Conservation (phyloP, 2,888 invertebrate genomes). For the Pterostichus niger region DNA sequence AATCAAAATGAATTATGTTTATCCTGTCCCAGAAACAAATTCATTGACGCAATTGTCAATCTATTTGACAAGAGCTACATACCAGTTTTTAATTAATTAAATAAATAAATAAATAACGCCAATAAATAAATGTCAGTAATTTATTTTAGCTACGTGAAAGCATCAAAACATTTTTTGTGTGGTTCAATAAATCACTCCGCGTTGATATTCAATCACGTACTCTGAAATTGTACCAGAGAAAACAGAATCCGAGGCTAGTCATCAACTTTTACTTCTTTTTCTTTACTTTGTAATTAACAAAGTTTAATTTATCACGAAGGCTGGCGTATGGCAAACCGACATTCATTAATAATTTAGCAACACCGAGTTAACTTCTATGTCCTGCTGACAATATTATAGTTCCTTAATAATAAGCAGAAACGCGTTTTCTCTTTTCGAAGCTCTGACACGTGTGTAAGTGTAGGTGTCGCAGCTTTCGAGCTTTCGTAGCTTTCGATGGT, state of each 20-base stretch:
- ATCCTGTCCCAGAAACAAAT: too few relatives aligned
- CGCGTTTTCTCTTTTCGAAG: constrained; percentile 37
- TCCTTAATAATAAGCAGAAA: constrained; percentile 52
- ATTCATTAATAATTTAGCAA: constrained; percentile 59
- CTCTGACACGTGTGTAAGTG: constrained; percentile 23
- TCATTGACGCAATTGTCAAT: too few relatives aligned
- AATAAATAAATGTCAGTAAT: too few relatives aligned
- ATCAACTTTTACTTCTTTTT: constrained; percentile 30
- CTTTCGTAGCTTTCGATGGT: constrained; percentile 2
- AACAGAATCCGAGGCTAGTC: not conserved
- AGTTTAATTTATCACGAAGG: constrained; percentile 57
- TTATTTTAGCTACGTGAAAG: too few relatives aligned
- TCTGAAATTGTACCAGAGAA: not conserved
- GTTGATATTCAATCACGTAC: not conserved
- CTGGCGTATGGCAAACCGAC: constrained; percentile 1
- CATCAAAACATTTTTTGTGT: too few relatives aligned
- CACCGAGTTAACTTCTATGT: constrained; percentile 40
- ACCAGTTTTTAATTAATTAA: too few relatives aligned
- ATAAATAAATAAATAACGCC: too few relatives aligned
- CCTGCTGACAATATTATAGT: constrained; percentile 47
- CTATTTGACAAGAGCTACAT: too few relatives aligned
- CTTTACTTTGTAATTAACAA: constrained; percentile 60
- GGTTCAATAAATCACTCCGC: too few relatives aligned
- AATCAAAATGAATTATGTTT: too few relatives aligned
- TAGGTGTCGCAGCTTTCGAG: constrained; percentile 4